These are phyloP conservation scores for Caretta caretta DNA, from an alignment of 2,113 vertebrate genomes.

Conservation along the genomic window DNA sequence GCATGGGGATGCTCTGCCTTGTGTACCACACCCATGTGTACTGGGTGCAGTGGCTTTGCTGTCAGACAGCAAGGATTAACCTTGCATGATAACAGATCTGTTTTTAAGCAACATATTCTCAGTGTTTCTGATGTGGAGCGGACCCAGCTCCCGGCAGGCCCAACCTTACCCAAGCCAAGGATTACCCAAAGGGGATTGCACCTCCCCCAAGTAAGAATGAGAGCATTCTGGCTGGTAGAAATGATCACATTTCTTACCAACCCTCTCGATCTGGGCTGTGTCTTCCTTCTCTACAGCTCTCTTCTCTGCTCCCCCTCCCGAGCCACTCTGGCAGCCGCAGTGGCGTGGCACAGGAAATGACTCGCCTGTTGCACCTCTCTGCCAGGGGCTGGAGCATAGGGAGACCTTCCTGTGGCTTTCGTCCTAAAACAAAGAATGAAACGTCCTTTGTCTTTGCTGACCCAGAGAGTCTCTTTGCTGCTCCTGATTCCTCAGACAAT, in stretches of 20 bases:
- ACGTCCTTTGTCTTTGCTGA: neutral
- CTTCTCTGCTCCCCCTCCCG: neutral
- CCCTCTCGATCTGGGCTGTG: accelerated
- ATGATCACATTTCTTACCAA: neutral
- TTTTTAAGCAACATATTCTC: accelerated
- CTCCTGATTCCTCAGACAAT: neutral
- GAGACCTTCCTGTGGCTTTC: neutral
- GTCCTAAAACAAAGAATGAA: neutral
- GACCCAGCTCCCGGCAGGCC: neutral
- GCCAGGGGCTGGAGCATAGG: neutral
- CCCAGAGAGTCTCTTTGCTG: neutral
- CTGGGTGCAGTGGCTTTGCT: constrained; percentile 7
- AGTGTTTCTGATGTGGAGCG: neutral
- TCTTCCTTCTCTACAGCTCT: accelerated
- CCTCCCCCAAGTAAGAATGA: neutral
- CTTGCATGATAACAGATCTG: constrained; percentile 27
- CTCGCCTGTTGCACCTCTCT: neutral
- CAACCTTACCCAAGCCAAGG: accelerated
- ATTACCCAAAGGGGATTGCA: accelerated
- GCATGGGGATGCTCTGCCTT: constrained; percentile 67
- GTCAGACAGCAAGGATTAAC: constrained; percentile 8
- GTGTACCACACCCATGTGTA: neutral
- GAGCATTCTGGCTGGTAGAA: neutral
- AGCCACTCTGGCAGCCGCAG: neutral
- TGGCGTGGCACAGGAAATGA: neutral